Conservation (phyloP, 1,140 invertebrate genomes). For the Plectrocnemia conspersa region DNA sequence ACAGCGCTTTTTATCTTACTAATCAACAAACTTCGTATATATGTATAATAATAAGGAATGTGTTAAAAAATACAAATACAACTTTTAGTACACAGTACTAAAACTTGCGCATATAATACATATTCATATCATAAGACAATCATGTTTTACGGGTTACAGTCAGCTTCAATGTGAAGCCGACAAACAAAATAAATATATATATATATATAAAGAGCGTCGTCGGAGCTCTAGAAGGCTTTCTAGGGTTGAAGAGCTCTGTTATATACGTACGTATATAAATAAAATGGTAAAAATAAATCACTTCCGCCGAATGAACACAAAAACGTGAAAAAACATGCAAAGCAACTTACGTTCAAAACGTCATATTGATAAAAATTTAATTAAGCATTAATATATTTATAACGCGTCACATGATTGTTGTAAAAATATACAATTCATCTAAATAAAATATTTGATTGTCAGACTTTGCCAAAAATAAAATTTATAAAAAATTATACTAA, state of each 20-base stretch:
- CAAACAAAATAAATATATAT: slow-evolving; percentile 4
- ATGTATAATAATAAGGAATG: slow-evolving; percentile 32
- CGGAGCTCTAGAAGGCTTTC: slow-evolving; percentile 30
- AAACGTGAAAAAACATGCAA: too few species aligned
- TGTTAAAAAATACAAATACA: slow-evolving; percentile 35
- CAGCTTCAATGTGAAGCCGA: slow-evolving; percentile 35
- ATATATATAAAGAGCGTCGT: slow-evolving; percentile 17
- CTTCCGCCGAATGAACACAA: too few species aligned
- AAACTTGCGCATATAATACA: slow-evolving; percentile 36
- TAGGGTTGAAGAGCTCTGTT: slow-evolving; percentile 32
- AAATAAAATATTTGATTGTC: too few species aligned
- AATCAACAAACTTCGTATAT: slow-evolving; percentile 20
- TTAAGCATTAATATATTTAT: too few species aligned
- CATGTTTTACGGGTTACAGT: slow-evolving; percentile 18
- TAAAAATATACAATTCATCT: too few species aligned
- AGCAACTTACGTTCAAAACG: too few species aligned
- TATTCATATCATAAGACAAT: slow-evolving; percentile 31
- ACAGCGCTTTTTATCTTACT: slow-evolving; percentile 19
- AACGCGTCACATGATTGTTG: too few species aligned
- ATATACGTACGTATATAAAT: not conserved
- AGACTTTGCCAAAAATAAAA: too few species aligned
- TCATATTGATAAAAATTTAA: too few species aligned
- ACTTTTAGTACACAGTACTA: slow-evolving; percentile 36
- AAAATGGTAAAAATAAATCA: not conserved
- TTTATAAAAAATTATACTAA: too few species aligned